Percentiles rank a stretch among this genome's conserved stretches.
phyloP scores from a whole-genome alignment of 2,888 invertebrate genomes.

The Xestia sexstrigata region DNA sequence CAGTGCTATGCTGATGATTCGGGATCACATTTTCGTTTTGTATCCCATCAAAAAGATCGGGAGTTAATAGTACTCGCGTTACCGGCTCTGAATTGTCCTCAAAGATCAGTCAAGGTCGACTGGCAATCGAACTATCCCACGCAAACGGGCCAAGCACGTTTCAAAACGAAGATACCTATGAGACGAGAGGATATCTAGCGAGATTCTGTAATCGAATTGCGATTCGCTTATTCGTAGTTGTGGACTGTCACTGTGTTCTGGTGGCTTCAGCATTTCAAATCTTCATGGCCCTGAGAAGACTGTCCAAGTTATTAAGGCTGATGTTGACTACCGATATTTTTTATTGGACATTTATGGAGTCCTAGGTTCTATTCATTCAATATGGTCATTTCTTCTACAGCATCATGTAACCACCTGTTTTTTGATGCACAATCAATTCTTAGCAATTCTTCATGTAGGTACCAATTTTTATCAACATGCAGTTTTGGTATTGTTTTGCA shows the following conservation, averaged over 20 bases:
- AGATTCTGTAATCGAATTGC: neutral
- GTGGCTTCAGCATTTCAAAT: neutral
- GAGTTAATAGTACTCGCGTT: neutral
- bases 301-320: neutral
- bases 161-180: neutral
- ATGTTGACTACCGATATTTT: neutral
- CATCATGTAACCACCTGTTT: neutral
- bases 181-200: neutral
- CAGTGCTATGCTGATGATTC: neutral
- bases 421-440: neutral
- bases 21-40: too few relatives aligned
- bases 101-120: neutral
- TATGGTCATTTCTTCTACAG: neutral
- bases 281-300: too few relatives aligned
- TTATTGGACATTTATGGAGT: neutral
- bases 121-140: neutral
- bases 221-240: neutral
- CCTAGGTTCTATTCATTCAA: too few relatives aligned
- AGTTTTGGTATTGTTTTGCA: neutral
- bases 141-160: neutral
- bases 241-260: neutral
- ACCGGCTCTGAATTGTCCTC: too few relatives aligned
- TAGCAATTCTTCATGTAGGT: neutral
- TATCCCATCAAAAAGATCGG: too few relatives aligned
- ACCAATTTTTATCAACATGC: neutral